A percentile compares a stretch with the other conserved stretches of the same genome.
Conservation (phyloP, 1,140 invertebrate genomes). For the Anagrus nilaparvatae region DNA sequence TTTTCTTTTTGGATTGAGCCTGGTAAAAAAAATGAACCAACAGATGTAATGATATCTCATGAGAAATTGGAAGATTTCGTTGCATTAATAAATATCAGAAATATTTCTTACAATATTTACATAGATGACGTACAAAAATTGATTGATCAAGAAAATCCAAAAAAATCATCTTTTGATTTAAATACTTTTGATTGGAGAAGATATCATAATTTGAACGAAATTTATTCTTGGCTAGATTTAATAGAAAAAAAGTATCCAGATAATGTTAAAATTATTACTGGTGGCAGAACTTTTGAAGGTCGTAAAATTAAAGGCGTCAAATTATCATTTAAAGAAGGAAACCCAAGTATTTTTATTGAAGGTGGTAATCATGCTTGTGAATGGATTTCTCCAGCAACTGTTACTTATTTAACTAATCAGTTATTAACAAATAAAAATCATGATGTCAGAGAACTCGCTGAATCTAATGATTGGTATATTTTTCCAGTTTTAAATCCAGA, state of each 20-base stretch:
- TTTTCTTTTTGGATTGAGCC: constrained; percentile 28
- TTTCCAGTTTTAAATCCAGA: constrained; percentile 64
- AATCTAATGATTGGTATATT: constrained; percentile 57
- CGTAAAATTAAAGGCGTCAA: constrained; percentile 52
- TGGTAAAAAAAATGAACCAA: constrained; percentile 11
- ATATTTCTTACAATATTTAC: constrained; percentile 14
- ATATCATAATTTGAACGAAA: constrained; percentile 44
- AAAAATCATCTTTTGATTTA: background rate
- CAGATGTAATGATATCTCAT: constrained; percentile 31
- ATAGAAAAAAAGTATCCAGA: constrained; percentile 38
- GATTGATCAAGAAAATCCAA: constrained; percentile 26
- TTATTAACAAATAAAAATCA: constrained; percentile 44
- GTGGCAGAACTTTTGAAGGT: constrained; percentile 47
- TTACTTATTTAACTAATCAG: constrained; percentile 55
- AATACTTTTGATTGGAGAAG: constrained; percentile 32
- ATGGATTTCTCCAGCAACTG: constrained; percentile 64
- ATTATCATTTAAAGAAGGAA: constrained; percentile 39
- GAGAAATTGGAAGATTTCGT: constrained; percentile 22
- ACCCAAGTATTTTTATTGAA: constrained; percentile 47
- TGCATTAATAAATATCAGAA: constrained; percentile 18
- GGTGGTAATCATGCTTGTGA: constrained; percentile 64
- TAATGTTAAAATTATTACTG: constrained; percentile 40
- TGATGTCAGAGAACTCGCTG: constrained; percentile 41
- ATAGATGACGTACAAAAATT: constrained; percentile 28
- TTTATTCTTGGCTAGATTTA: constrained; percentile 39